A percentile compares a stretch with the other conserved stretches of the same genome.
phyloP scores from a whole-genome alignment of 2,113 vertebrate genomes.

The Kryptolebias marmoratus region DNA sequence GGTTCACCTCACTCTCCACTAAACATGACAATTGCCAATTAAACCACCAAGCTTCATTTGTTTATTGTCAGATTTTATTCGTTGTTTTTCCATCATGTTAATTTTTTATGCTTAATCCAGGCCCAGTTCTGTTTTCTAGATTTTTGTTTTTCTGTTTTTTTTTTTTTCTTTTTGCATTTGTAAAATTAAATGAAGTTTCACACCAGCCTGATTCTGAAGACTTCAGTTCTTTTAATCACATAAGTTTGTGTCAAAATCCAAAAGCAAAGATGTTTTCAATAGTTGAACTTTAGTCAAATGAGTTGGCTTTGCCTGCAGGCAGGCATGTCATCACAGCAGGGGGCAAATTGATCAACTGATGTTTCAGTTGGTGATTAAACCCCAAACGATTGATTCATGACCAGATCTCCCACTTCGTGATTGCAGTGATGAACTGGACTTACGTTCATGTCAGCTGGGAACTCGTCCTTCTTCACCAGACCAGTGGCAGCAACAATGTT shows the following conservation, averaged over 20 bases:
- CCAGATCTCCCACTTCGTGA: neutral
- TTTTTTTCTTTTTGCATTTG: neutral
- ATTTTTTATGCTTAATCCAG: neutral
- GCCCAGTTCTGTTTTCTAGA: neutral
- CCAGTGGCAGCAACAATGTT: constrained; percentile 96
- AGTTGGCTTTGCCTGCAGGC: neutral
- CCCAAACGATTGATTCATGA: neutral
- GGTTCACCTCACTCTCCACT: too few species aligned
- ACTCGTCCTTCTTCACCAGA: constrained; percentile 95
- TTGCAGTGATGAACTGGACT: constrained; percentile 53
- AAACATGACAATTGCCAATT: too few species aligned
- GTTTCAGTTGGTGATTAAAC: neutral
- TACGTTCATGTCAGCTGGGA: constrained; percentile 93
- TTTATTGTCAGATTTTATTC: too few species aligned
- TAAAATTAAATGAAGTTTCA: neutral
- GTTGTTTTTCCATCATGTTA: too few species aligned
- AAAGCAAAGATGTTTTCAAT: too few species aligned
- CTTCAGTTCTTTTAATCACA: too few species aligned
- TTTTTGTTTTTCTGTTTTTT: neutral
- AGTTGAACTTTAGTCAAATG: too few species aligned
- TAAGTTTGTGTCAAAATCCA: too few species aligned
- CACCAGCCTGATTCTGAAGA: neutral
- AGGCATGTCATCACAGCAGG: neutral
- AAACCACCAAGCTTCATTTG: too few species aligned
- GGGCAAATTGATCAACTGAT: neutral